Percentiles rank a stretch among this genome's conserved stretches.
Conservation (phyloP, 92 coral and sea anemone species). For the Palythoa caribaeorum region DNA sequence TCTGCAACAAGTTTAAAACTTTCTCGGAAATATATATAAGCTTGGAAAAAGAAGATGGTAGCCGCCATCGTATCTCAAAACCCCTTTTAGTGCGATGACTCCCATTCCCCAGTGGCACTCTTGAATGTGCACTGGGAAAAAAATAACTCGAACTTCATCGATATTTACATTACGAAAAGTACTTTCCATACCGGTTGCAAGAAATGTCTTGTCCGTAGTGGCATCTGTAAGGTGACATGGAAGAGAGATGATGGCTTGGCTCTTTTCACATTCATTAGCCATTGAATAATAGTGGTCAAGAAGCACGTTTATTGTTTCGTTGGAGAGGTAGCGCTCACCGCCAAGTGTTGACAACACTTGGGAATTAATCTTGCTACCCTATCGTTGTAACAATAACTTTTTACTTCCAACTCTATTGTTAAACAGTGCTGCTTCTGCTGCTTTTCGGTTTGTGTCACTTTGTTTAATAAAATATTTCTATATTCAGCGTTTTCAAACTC, state of each 20-base stretch:
- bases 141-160: no score
- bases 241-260: background rate
- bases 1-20: background rate
- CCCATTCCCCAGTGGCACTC: conserved; percentile 60
- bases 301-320: conserved; percentile 54
- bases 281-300: background rate
- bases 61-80: conserved; percentile 57
- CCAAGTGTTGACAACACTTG: conserved; percentile 15
- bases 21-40: background rate
- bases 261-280: conserved; percentile 7
- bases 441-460: background rate
- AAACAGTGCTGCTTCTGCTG: conserved; percentile 26
- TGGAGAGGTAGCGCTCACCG: conserved; percentile 49
- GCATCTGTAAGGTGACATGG: background rate
- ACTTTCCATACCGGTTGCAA: background rate
- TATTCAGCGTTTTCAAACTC: conserved; percentile 48
- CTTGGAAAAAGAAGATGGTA: conserved; percentile 30
- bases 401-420: conserved; percentile 8
- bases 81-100: conserved; percentile 35
- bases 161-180: no score
- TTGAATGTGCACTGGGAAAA: conserved; percentile 47
- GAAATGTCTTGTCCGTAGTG: background rate
- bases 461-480: background rate
- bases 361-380: conserved; percentile 8
- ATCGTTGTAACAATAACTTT: conserved; percentile 7